Base-by-base conservation (phyloP, 2,113 vertebrate species). In the Neodon shergylaensis region DNA sequence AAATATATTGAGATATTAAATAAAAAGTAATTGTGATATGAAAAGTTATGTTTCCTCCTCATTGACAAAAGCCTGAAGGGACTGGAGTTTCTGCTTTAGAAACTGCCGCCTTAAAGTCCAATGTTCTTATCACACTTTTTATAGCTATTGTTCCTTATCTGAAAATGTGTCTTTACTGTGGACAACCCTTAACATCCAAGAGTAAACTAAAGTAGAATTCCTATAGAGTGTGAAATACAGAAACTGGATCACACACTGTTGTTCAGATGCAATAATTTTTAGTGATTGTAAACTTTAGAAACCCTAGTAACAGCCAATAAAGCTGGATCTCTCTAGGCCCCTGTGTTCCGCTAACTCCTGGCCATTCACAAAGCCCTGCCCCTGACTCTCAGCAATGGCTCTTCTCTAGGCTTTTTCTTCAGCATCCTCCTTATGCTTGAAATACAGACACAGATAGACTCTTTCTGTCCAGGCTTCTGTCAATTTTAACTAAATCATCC, bases 31-130 rank as follows among this genome's bases (percentile, higher is more conserved):
- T 87, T 91, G 14, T 91, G 52, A 86, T 84, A 13, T 82, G 14
- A 77, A 42, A 42, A 8, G 7, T n/a, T 83, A 61, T 54, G 4
- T n/a, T 68, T 47, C 5, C 78, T 72, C 54, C 21, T 6, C 66
- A 36, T 74, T 73, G 88, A 9, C 90, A 82, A 94, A 42, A 95
- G 73, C 44, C 52, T 31, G n/a, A 74, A 90, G 26, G n/a, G 87
- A 11, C 39, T 88, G n/a, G 47, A 33, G 76, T 42, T 79, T 89
- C 21, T 89, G 3, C 65, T 94, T 83, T 74, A 78, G 91, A 92
- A 90, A 42, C 31, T 92, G 61, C 24, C 24, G 49, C 19, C 39
- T 66, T 61, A 44, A 92, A 22, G 66, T 95, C 86, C 76, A 24
- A 36, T 44, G 1, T 82, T 70, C 65, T 93, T 86, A 70, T 47